Percentiles rank a stretch among this genome's conserved stretches.
These are phyloP conservation scores for Listronotus bonariensis DNA, from an alignment of 1,140 invertebrate genomes.

Conservation along the genomic window DNA sequence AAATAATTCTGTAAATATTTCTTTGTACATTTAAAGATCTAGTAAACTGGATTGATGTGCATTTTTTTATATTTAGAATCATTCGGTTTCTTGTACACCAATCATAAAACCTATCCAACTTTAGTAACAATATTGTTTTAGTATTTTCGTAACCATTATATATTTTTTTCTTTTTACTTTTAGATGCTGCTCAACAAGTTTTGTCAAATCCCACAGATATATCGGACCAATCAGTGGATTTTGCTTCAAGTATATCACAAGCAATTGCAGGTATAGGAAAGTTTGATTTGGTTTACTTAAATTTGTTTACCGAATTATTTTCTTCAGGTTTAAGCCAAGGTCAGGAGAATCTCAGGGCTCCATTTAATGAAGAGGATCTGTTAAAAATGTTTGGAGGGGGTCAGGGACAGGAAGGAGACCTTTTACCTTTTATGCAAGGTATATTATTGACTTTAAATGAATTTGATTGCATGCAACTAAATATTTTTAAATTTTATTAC, in stretches of 20 bases:
- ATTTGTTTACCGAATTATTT: not conserved
- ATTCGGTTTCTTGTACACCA: too few species aligned
- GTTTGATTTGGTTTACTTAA: not conserved
- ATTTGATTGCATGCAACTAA: too few species aligned
- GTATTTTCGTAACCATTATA: too few species aligned
- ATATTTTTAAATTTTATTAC: not conserved
- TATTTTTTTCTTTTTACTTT: constrained; percentile 5
- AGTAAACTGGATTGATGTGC: too few species aligned
- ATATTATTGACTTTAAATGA: too few species aligned
- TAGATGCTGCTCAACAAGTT: constrained; percentile 51
- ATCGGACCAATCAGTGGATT: constrained; percentile 43
- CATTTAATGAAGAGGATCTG: constrained; percentile 61
- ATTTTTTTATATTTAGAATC: too few species aligned
- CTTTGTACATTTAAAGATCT: too few species aligned
- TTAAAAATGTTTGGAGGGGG: constrained; percentile 60
- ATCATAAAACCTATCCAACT: too few species aligned
- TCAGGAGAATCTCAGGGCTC: constrained; percentile 59
- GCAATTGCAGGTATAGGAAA: constrained; percentile 37
- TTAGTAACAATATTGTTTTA: too few species aligned
- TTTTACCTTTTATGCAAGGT: constrained; percentile 83
- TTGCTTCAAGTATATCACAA: constrained; percentile 52
- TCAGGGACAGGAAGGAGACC: constrained; percentile 59
- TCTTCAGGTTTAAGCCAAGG: constrained; percentile 55
- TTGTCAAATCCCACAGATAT: constrained; percentile 47
- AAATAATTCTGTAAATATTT: too few species aligned